Evolutionary conservation across 1,140 invertebrate species (phyloP), one percentile per base, ranked within the genome.

Genomic region (Leptoteleia sp.): DNA sequence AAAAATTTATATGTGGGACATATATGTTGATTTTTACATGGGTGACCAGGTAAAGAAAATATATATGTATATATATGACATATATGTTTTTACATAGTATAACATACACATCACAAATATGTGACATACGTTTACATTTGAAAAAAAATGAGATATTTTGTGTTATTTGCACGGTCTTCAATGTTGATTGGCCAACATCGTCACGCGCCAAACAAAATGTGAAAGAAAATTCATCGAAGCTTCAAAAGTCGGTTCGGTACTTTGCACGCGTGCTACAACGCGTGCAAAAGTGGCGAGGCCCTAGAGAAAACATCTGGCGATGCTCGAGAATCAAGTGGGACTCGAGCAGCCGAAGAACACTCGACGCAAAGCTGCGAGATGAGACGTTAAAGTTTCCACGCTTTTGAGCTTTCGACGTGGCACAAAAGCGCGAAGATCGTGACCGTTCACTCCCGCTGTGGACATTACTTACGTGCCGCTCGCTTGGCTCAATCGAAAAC

Each of bases 301-400:
- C 81, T 80, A 64, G 22, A 64, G 22, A 73, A 85, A 84, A 84
- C 85, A 87, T 87, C 85, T 87, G 85, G 83, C 82, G 33, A 27
- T 68, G 22, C 79, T 78, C 43, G 71, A 65, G 62, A 85, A 83
- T 87, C 85, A 84, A 87, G 85, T 84, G 76, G 71, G 67, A 77
- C 81, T 85, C 72, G 68, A 76, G 45, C 43, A n/a, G 29, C 25
- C 16, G 50, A 79, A 82, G 78, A 47, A 68, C 76, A 76, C 84
- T 87, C 73, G 80, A 82, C 50, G 75, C 75, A 68, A 76, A 73
- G 59, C 73, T 67, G 80, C 50, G 43, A 76, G 81, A 81, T 73
- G 84, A 83, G 80, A 84, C 75, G 67, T 68, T 68, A 50, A 72
- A 77, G 81, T 86, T 87, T 86, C 82, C 84, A 77, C 80, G 76